Evolutionary conservation across 2,888 invertebrate species (phyloP), one percentile per base, ranked within the genome.

Genomic region (Limenitis arthemis): DNA sequence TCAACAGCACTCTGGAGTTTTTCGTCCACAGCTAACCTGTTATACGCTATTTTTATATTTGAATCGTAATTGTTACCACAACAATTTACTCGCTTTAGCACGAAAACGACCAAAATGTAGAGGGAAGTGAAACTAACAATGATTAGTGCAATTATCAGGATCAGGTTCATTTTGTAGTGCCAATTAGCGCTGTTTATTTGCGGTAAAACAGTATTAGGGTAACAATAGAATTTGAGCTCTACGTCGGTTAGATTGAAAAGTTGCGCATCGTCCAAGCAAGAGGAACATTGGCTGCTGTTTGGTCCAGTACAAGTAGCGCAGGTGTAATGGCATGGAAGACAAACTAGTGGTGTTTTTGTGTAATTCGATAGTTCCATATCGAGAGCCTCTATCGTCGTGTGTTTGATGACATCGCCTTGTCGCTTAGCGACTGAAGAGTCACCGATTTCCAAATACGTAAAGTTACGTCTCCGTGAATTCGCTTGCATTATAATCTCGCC

Each of bases 261-360:
- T 58, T 79, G 75, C 6, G 92, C 90, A 69, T 94, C 94, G 6
- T 87, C 86, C 67, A 89, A 89, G 73, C 94, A 94, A 5, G 88
- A 78, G 39, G 84, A 75, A 72, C 94, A 94, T 65, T 93, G 90
- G 66, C 89, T 89, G 73, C 91, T 90, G 61, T 88, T 87, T 6
- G 93, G 90, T 8, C 93, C 93, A 6, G 79, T 75, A 68, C 94
- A 94, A 8, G 86, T 85, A 52, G 87, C 86, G 71, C 94, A 94
- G n/a, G 91, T 88, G 72, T 94, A 93, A 77, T 94, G 93, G 70
- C 94, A 94, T 32, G 84, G 77, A 3, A 89, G 75, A 68, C 94
- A 94, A 47, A 84, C 77, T 32, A 75, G 73, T 6, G 81, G 83
- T 34, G 70, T 61, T 63, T 70, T 72, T 31, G 67, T 65, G 46